Evolutionary conservation across 2,888 invertebrate species (phyloP).

Genomic region (Anaspis maculata): DNA sequence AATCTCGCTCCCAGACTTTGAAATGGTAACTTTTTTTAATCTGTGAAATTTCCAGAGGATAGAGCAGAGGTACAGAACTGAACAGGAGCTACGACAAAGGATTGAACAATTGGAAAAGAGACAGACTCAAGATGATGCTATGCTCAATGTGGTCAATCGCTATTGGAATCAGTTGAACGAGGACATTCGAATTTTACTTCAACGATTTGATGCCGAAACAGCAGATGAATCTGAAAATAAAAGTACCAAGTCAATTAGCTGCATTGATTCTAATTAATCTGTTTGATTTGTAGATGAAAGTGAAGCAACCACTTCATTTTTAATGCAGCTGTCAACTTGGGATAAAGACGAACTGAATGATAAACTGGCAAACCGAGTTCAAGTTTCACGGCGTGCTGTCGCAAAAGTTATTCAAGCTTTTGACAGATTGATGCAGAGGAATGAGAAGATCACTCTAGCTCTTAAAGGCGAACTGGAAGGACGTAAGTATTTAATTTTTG

Average conservation of each 20-base stretch:
- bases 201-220: conserved; percentile 95
- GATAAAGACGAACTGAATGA: conserved; percentile 96
- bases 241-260: conserved; percentile 49
- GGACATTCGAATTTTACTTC: conserved; percentile 87
- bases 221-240: conserved; percentile 93
- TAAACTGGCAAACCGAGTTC: conserved; percentile 89
- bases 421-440: conserved; percentile 90
- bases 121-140: conserved; percentile 95
- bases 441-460: conserved; percentile 86
- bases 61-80: conserved; percentile 83
- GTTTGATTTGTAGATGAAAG: conserved; percentile 69
- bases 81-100: conserved; percentile 78
- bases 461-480: conserved; percentile 76
- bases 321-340: conserved; percentile 94
- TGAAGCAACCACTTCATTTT: conserved; percentile 91
- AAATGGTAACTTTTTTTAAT: too few species aligned
- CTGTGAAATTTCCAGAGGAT: conserved; percentile 55
- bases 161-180: conserved; percentile 97
- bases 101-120: conserved; percentile 91
- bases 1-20: conserved; percentile 19
- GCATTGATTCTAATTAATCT: neutral
- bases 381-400: conserved; percentile 92
- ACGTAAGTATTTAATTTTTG: conserved; percentile 46
- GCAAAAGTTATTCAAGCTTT: conserved; percentile 95
- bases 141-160: conserved; percentile 93